A percentile compares a stretch with the other conserved stretches of the same genome.
Evolutionary conservation across 1,140 invertebrate genomes (phyloP).

Genomic region (Ctenoplectra terminalis): DNA sequence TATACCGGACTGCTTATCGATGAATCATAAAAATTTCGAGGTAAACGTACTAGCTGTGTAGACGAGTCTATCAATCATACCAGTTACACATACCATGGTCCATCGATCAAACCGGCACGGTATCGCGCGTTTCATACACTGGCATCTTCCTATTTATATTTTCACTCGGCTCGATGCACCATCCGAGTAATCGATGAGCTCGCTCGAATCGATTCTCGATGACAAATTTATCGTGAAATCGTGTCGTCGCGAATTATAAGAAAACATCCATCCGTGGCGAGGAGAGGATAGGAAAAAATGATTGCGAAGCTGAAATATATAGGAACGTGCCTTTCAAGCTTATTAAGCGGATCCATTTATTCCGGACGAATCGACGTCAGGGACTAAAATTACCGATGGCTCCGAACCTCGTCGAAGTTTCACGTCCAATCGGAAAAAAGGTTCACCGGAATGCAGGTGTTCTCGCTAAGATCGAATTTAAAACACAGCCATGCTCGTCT

Average conservation of each 20-base stretch:
- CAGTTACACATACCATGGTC: slow-evolving; percentile 32
- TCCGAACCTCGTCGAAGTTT: not conserved
- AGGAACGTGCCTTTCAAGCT: not conserved
- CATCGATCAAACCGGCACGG: slow-evolving; percentile 32
- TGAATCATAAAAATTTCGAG: slow-evolving; percentile 48
- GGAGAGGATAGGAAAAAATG: not conserved
- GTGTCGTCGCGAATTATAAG: slow-evolving; percentile 19
- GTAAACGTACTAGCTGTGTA: slow-evolving; percentile 35
- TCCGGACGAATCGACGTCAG: slow-evolving; percentile 35
- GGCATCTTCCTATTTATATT: slow-evolving; percentile 42
- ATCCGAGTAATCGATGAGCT: not conserved
- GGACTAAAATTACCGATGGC: slow-evolving; percentile 47
- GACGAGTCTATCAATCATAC: slow-evolving; percentile 42
- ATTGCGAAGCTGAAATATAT: not conserved
- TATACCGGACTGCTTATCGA: slow-evolving; percentile 40
- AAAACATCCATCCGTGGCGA: too few relatives aligned
- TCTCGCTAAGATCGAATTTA: slow-evolving; percentile 37
- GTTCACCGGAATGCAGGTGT: slow-evolving; percentile 15
- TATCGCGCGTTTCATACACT: slow-evolving; percentile 2
- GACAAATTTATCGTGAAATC: slow-evolving; percentile 36
- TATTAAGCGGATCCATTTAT: slow-evolving; percentile 27
- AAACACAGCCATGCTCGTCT: slow-evolving; percentile 20
- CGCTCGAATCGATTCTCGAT: slow-evolving; percentile 8
- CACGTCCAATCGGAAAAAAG: slow-evolving; percentile 20
- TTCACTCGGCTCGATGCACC: not conserved